These are phyloP conservation scores for Conops quadrifasciatus DNA, from an alignment of 2,888 invertebrate genomes.

Conservation along the genomic window DNA sequence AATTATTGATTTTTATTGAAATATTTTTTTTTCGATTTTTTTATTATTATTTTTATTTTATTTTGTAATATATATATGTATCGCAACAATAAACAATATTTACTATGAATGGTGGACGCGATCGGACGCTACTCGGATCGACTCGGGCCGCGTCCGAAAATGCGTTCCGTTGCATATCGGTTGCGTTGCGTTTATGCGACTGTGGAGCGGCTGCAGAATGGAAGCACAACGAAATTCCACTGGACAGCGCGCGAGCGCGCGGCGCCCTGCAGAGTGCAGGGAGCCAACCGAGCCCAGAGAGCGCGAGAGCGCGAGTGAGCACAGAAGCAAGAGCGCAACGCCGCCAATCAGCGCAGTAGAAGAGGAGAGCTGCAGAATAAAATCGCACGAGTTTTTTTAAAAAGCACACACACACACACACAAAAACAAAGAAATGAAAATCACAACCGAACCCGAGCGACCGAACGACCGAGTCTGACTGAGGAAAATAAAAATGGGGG, in stretches of 20 bases:
- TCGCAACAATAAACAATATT: constrained; percentile 53
- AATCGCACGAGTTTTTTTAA: not conserved
- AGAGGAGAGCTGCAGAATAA: not conserved
- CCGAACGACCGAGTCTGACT: not conserved
- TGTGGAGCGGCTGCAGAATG: constrained; percentile 63
- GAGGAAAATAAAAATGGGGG: constrained; percentile 15
- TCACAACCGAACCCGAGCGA: not conserved
- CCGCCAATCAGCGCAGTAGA: constrained; percentile 1
- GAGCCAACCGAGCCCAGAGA: constrained; percentile 9
- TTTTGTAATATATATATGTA: constrained; percentile 41
- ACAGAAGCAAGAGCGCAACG: not conserved
- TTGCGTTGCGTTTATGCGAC: constrained; percentile 66
- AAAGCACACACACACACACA: not conserved
- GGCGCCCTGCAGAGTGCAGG: constrained; percentile 30
- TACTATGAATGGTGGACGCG: constrained; percentile 62
- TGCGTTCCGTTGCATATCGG: constrained; percentile 67
- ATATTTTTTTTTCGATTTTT: not conserved
- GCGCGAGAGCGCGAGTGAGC: not conserved
- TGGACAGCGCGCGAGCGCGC: constrained; percentile 21
- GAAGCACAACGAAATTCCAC: constrained; percentile 57
- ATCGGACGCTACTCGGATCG: constrained; percentile 67
- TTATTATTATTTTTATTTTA: constrained; percentile 16
- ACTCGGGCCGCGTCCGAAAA: constrained; percentile 67
- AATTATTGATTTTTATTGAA: too few relatives aligned
- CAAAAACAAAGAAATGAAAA: not conserved